Base-by-base conservation (phyloP, 2,797 vertebrate genomes). In the Anableps anableps region DNA sequence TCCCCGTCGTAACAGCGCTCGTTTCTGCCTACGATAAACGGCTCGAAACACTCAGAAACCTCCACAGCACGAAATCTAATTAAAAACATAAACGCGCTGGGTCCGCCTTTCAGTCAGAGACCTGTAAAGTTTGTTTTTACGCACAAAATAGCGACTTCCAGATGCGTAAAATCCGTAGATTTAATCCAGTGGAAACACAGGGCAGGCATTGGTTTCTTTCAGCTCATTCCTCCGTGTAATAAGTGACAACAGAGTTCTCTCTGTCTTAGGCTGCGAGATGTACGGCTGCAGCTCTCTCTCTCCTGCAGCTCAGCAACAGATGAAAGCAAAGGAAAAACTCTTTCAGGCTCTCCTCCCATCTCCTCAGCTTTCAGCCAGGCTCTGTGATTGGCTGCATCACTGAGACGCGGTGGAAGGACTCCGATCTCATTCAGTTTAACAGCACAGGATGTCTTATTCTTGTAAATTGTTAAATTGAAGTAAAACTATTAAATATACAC, bases 371-470 rank as follows among this genome's bases (percentile, higher is more conserved):
- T 87, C 78, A 75, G 0, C 10, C 66, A 0, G 10, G 80, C 75
- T 19, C 45, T 23, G 8, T 87, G 94, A 95, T 95, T 95, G 95
- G 94, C 88, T 93, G 90, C 88, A 87, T 87, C 88, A 50, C 26
- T 34, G 16, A 79, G 73, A 85, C 81, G 68, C 51, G 36, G 23
- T 3, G 10, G 13, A 70, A 8, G 11, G 38, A n/a, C 26, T 71
- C 68, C 5, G 14, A 43, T n/a, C 68, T 71, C 36, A 68, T 68
- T 41, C 26, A 41, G 21, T 41, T 38, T 68, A 68, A n/a, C 41
- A 17, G 23, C 68, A 8, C 23, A 71, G 13, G 21, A 43, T 70
- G 38, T 43, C 41, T 71, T 41, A 11, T 13, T 70, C 38, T 14
- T 43, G 66, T 70, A 29, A 71, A 71, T 45, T 14, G 38, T 71